Base-by-base conservation (phyloP, 2,797 vertebrate genomes). In the Oreochromis grahami region DNA sequence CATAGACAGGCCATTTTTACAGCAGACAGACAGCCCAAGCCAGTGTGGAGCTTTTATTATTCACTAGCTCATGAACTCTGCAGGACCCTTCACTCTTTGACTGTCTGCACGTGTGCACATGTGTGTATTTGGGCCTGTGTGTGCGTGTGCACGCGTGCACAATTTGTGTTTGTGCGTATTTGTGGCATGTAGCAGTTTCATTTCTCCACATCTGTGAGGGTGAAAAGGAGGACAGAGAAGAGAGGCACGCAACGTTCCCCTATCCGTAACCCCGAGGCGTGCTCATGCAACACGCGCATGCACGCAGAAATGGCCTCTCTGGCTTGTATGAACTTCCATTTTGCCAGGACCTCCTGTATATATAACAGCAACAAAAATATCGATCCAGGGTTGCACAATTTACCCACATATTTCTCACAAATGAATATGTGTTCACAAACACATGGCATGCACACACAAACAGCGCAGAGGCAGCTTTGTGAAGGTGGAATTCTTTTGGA, bases 31-130 rank as follows among this genome's bases (percentile, higher is more conserved):
- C 89, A 85, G 55, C 58, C 72, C 11, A 29, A 81, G 87, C 86
- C 86, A 83, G 70, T 70, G 89, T 84, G 88, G 55, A 83, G 84
- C 85, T 91, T 95, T 94, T 94, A 96, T 96, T 94, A 96, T 96
- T 96, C 93, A 96, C 94, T 91, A 96, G 90, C 94, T 92, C 86
- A 63, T 96, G 95, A 96, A 96, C 95, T 96, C 95, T 92, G 84
- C 5, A 52, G 90, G 94, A 96, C 93, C 95, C 89, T 94, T 94
- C 92, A 94, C 94, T 92, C 78, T 93, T 89, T 94, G 94, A 95
- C 94, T 92, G 93, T 94, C 93, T 95, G 85, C 84, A 65, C 32
- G 21, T 83, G 87, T 83, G 84, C 52, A 11, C 12, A 17, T 60
- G 58, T 87, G 84, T 87, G 85, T 80, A 14, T 63, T 38, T 72